Percentiles rank a stretch among this genome's conserved stretches.
phyloP scores from a whole-genome alignment of 2,113 vertebrate species.

The Toxostoma redivivum region DNA sequence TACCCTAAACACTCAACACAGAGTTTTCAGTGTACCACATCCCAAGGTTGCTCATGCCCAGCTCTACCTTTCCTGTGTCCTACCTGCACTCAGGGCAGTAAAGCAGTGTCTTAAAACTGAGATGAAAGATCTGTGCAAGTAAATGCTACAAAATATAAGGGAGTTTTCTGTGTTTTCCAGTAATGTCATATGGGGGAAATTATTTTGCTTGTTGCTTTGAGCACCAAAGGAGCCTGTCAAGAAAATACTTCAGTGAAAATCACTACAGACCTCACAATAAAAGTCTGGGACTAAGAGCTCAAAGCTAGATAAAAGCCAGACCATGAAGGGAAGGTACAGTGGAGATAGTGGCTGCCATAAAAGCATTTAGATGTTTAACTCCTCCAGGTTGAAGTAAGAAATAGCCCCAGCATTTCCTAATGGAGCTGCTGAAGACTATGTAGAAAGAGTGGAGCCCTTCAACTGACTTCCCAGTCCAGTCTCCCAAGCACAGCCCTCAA shows the following conservation, averaged over 20 bases:
- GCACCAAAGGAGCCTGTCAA: neutral
- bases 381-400: neutral
- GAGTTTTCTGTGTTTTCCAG: neutral
- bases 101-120: neutral
- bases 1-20: neutral
- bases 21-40: neutral
- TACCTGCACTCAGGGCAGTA: neutral
- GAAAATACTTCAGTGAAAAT: neutral
- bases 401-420: neutral
- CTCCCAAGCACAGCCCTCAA: neutral
- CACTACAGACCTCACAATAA: neutral
- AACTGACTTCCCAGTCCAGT: neutral
- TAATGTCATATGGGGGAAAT: neutral
- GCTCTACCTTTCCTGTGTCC: neutral
- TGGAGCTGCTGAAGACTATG: fast-evolving
- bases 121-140: neutral
- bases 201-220: neutral
- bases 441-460: neutral
- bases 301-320: neutral
- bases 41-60: neutral
- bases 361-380: neutral
- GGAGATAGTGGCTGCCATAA: neutral
- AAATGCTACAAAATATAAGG: neutral
- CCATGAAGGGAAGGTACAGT: neutral
- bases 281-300: neutral